Evolutionary conservation across 2,797 vertebrate species (phyloP).

Genomic region (Eospalax fontanierii): DNA sequence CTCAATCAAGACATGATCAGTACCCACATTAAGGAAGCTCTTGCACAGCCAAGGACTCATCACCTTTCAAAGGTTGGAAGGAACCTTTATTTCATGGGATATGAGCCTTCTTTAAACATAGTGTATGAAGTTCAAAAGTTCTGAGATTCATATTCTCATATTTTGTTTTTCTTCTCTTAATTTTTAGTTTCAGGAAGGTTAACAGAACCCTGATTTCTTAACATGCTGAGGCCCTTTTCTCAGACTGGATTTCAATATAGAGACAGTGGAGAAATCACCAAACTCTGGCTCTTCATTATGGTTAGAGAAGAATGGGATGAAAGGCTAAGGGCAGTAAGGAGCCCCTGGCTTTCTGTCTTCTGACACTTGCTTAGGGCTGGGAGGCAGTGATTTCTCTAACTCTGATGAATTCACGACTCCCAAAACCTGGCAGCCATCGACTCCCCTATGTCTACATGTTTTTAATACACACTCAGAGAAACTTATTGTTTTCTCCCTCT

Average conservation of each 20-base stretch:
- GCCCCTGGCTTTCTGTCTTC: background rate
- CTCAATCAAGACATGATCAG: too few species aligned
- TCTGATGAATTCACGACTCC: constrained; percentile 20
- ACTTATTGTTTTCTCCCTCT: constrained; percentile 58
- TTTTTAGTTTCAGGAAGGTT: background rate
- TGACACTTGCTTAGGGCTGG: background rate
- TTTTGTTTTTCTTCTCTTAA: background rate
- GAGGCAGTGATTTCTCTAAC: constrained; percentile 31
- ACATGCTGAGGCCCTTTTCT: background rate
- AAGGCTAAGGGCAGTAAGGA: background rate
- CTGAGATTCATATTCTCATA: constrained; percentile 19
- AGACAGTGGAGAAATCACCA: constrained; percentile 28
- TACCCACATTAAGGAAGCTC: too few species aligned
- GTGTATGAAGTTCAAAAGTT: constrained; percentile 44
- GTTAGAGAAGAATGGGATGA: background rate
- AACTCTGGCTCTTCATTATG: background rate
- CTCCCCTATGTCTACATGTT: constrained; percentile 56
- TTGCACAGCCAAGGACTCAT: too few species aligned
- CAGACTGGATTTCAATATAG: background rate
- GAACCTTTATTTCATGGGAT: background rate
- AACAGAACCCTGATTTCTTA: constrained; percentile 46
- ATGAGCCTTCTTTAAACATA: background rate
- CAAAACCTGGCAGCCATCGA: constrained; percentile 25
- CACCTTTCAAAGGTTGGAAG: background rate
- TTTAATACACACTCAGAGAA: constrained; percentile 72